Base-by-base conservation (phyloP, 92 coral and sea anemone genomes). In the Diadumene lineata region DNA sequence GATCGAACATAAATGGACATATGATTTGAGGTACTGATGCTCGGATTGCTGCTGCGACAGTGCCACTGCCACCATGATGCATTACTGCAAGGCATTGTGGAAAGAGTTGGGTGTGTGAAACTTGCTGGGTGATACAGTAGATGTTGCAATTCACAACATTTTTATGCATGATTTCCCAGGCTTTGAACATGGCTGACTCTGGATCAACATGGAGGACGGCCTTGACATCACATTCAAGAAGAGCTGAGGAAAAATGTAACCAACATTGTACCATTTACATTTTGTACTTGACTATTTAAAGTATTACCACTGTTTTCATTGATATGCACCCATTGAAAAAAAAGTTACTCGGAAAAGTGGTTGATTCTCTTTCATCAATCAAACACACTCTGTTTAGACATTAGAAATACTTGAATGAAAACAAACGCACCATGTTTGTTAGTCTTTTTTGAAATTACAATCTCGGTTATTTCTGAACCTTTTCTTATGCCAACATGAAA, bases 1-100 rank as follows among this genome's bases (percentile, higher is more conserved):
- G 97, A 76, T 91, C 97, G 65, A 91, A 91, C 97, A 91, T 91
- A 73, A 91, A 91, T 22, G 93, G 97, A 44, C 97, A 91, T 62
- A 91, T 85, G 50, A 91, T 88, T 79, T 91, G 97, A 10, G 97
- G 97, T 27, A 79, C 84, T 46, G 94, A 80, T 0, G 93, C 88
- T 57, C 78, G 90, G 78, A 91, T 78, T 44, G 92, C 89, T 33
- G 86, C 73, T n/a, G 90, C 97, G 1, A 91, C 97, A 7, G 97
- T 91, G 22, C 97, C 97, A 63, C 97, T 91, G 26, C 97, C 97
- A 0, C 97, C 97, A 61, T 91, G 97, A 34, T 91, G 97, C 19
- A 91, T 88, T 58, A 88, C 70, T n/a, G 87, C 76, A 22, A 73
- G 86, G 81, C 97, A 91, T 13, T 69, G 72, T 6, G 97, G 92